Evolutionary conservation across 2,797 vertebrate genomes (phyloP), one percentile per base, ranked within the genome.

Genomic region (Chrosomus eos): DNA sequence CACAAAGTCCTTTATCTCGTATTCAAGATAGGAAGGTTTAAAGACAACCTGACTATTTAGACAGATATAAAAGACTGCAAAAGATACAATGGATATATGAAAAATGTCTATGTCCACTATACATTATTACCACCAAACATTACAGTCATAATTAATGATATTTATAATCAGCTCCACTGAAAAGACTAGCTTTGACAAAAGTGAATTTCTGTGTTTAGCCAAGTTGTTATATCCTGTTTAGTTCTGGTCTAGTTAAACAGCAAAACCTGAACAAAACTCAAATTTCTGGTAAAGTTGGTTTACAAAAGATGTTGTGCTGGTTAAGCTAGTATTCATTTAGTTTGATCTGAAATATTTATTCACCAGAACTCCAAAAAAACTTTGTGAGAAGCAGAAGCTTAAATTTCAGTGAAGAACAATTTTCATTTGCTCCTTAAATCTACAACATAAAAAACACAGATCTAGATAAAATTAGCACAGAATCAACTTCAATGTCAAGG

Each of bases 1-100:
- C 53, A 43, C 51, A 76, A 81, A 82, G n/a, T 28, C 48, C 28
- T 77, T 23, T 38, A n/a, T 76, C 58, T 78, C 43, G 13, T 71
- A 62, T 36, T 64, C 18, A 60, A 33, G n/a, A 62, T 1, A 43
- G 16, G 53, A 19, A 43, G 9, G n/a, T 28, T 40, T 60, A 64
- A 31, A 77, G 8, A 64, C 26, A 64, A 64, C 18, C 26, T 14
- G 21, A 70, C 21, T 13, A 14, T 40, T 23, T 40, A 38, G 33
- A 10, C 40, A 6, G 67, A 71, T 43, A 43, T 26, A 43, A 13
- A 71, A 28, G 38, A 45, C 19, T 23, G 26, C 6, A 33, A 66
- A 28, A 40, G 1, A 64, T 1, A 8, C 23, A 33, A 33, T 53
- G 28, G 45, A 18, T 23, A 58, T 21, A 55, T 23, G 19, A 9